A percentile compares a stretch with the other conserved stretches of the same genome.
phyloP scores from a whole-genome alignment of 2,113 vertebrate genomes.

The Hoplias malabaricus region DNA sequence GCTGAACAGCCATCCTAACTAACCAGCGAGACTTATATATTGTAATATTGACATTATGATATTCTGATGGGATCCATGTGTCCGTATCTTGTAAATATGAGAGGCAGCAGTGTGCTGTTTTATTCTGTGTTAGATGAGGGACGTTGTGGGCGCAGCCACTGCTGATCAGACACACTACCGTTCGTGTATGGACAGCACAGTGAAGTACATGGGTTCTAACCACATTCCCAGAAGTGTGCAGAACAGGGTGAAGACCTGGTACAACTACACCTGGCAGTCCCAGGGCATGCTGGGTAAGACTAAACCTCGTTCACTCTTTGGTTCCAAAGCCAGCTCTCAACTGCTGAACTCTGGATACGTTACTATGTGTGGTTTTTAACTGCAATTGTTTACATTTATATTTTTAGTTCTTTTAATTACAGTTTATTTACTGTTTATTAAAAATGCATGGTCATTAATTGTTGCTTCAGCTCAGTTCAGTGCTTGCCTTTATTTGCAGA shows the following conservation, averaged over 20 bases:
- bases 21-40: too few species aligned
- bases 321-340: too few species aligned
- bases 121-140: slow-evolving; percentile 83
- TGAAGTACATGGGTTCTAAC: slow-evolving; percentile 96
- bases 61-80: too few species aligned
- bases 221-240: slow-evolving; percentile 88
- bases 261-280: slow-evolving; percentile 96
- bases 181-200: slow-evolving; percentile 92
- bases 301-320: background rate
- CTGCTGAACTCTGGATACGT: too few species aligned
- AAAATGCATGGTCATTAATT: too few species aligned
- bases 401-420: background rate
- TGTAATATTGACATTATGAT: too few species aligned
- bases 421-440: too few species aligned
- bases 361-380: too few species aligned
- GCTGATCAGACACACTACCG: slow-evolving; percentile 91
- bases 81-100: background rate
- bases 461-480: too few species aligned
- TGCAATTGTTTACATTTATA: background rate
- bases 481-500: background rate
- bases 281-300: slow-evolving; percentile 98
- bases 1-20: too few species aligned
- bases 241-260: slow-evolving; percentile 95
- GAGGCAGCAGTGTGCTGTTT: background rate
- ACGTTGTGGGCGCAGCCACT: slow-evolving; percentile 92